Conservation (phyloP, 2,113 vertebrate species). For the Carassius carassius region DNA sequence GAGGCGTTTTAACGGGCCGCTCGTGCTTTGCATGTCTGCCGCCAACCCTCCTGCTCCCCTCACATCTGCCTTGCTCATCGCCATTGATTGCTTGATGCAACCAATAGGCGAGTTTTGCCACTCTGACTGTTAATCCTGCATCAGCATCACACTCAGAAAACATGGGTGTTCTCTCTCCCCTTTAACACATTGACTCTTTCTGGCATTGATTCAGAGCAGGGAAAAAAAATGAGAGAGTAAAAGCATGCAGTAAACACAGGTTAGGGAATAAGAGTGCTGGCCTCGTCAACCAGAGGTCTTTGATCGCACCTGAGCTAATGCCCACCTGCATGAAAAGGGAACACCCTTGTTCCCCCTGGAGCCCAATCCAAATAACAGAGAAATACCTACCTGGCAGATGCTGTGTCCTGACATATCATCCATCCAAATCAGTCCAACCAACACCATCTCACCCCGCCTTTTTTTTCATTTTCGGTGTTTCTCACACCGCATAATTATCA, state of each 20-base stretch:
- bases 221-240: not conserved
- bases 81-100: slow-evolving; percentile 74
- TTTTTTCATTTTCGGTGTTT: slow-evolving; percentile 51
- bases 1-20: slow-evolving; percentile 58
- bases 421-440: not conserved
- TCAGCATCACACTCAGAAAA: slow-evolving; percentile 53
- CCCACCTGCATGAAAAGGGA: slow-evolving; percentile 23
- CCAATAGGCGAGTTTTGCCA: slow-evolving; percentile 64
- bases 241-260: slow-evolving; percentile 2
- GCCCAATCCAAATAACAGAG: not conserved
- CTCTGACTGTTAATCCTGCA: slow-evolving; percentile 69
- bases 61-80: slow-evolving; percentile 61
- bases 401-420: slow-evolving; percentile 7
- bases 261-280: slow-evolving; percentile 20
- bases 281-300: slow-evolving; percentile 28
- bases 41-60: slow-evolving; percentile 50
- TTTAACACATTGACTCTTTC: slow-evolving; percentile 29
- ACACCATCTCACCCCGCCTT: not conserved
- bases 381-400: not conserved
- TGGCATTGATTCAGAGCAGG: slow-evolving; percentile 19
- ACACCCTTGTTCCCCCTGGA: not conserved
- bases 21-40: slow-evolving; percentile 51
- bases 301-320: not conserved
- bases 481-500: slow-evolving; percentile 73
- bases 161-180: not conserved